These are phyloP conservation scores for Coregonus clupeaformis DNA, from an alignment of 2,113 vertebrate species.

Conservation along the genomic window DNA sequence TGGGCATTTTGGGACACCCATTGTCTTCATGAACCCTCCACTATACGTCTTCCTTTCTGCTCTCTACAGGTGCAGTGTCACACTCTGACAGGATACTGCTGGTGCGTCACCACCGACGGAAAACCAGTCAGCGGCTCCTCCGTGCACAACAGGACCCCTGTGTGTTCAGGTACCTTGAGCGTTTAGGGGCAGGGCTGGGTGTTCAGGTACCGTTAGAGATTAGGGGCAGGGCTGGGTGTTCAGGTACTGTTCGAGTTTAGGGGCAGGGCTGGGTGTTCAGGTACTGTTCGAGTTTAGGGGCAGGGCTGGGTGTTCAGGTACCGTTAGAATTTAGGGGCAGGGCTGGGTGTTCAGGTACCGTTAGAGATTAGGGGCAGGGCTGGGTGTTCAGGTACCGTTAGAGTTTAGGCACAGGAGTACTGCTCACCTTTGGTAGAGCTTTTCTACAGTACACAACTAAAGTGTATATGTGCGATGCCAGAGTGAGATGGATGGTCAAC, in stretches of 20 bases:
- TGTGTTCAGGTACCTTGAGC: constrained; percentile 94
- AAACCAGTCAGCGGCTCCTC: constrained; percentile 98
- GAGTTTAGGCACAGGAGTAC: too few species aligned
- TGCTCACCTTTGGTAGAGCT: too few species aligned
- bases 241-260: constrained; percentile 82
- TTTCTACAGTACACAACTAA: too few species aligned
- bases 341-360: neutral
- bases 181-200: constrained; percentile 8
- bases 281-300: neutral
- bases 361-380: neutral
- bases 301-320: constrained; percentile 14
- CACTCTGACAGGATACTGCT: constrained; percentile 97
- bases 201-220: constrained; percentile 13
- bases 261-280: constrained; percentile 16
- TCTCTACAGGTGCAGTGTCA: constrained; percentile 93
- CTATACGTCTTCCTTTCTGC: too few species aligned
- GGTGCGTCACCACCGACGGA: constrained; percentile 95
- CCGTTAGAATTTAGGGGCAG: neutral
- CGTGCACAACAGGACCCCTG: constrained; percentile 96
- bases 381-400: constrained; percentile 20
- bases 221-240: constrained; percentile 77
- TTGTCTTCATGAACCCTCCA: too few species aligned
- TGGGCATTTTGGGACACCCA: too few species aligned
- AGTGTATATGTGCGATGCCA: too few species aligned
- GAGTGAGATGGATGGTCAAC: neutral